phyloP scores from a whole-genome alignment of 2,113 vertebrate species.

The Myrmophylax atrothorax region DNA sequence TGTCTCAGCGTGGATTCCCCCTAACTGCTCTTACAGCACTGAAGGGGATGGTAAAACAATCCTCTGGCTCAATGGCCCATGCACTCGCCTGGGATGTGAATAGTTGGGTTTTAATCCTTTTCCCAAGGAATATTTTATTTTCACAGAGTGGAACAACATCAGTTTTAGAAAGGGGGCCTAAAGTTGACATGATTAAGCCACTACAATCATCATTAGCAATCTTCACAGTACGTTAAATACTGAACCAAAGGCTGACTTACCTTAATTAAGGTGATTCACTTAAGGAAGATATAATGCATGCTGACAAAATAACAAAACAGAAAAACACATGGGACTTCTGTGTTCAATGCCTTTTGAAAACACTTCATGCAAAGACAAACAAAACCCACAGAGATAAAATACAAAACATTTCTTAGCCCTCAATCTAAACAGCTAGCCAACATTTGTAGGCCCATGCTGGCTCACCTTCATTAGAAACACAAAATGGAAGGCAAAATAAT shows the following conservation, averaged over 20 bases:
- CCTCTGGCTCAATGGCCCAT: neutral
- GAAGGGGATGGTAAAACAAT: neutral
- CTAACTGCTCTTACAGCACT: neutral
- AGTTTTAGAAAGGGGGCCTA: neutral
- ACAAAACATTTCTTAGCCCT: neutral
- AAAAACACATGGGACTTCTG: neutral
- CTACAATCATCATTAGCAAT: neutral
- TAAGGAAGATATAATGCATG: neutral
- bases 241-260: neutral
- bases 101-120: neutral
- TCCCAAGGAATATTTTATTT: neutral
- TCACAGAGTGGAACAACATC: neutral
- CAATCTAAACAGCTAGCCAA: neutral
- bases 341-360: neutral
- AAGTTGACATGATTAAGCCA: neutral
- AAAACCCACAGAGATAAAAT: neutral
- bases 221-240: neutral
- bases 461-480: neutral
- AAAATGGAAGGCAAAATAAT: neutral
- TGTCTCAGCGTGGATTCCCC: neutral
- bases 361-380: neutral
- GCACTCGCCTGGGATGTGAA: neutral
- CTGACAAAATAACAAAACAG: neutral
- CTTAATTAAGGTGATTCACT: neutral
- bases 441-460: neutral